Evolutionary conservation across 2,113 vertebrate species (phyloP), one percentile per base, ranked within the genome.

Genomic region (Zapornia atra): DNA sequence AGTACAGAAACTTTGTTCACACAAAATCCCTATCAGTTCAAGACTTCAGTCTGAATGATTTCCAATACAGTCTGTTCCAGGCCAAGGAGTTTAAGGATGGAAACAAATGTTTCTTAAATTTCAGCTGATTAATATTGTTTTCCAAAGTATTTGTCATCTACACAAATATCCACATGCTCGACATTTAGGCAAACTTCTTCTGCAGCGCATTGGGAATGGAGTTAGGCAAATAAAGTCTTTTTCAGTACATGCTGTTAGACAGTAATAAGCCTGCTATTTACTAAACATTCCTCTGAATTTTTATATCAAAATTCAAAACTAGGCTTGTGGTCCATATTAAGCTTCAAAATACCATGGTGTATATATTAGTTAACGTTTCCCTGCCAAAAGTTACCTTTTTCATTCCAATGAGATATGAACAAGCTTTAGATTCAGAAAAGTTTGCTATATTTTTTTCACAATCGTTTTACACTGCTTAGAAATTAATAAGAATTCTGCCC

Each of bases 41-140:
- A 42, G 60, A 79, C 65, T 94, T 94, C 59, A 78, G 54, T 87
- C 46, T 96, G 90, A 96, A 44, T 76, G 90, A 96, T 92, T 98
- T 76, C 91, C 93, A 94, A 6, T 77, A 79, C 70, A 73, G 79
- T 92, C 94, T 19, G 85, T 97, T 98, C 94, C 86, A 95, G 86
- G 84, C 80, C 64, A 86, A 79, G 85, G 86, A 94, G 25, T 54
- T 97, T 89, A 95, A 97, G 72, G 65, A 91, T 72, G 96, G 92
- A 96, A 96, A 65, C 78, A 94, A 97, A 95, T 65, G 42, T n/a
- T 82, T 97, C 91, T 83, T 94, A 73, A 82, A 94, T 95, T 97
- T 89, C 57, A 93, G 79, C 77, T 97, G 94, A 98, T 96, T 96
- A 97, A 97, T 97, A 59, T 79, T 66, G 40, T 93, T 97, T 94